Conservation (phyloP, 2,113 vertebrate species). For the Sylvietta virens region DNA sequence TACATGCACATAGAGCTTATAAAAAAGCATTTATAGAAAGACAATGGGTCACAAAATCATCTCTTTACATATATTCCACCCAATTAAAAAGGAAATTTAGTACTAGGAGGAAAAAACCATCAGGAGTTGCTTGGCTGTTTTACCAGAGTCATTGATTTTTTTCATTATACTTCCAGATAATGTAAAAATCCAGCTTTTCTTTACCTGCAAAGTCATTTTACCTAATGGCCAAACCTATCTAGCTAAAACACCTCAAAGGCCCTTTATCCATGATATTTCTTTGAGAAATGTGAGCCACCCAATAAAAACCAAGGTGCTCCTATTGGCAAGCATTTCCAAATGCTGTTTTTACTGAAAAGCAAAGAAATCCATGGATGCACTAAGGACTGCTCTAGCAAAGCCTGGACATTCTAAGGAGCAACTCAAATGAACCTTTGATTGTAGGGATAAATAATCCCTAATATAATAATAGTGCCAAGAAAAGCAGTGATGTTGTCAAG, state of each 20-base stretch:
- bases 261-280: neutral
- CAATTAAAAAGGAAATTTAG: conserved; percentile 4
- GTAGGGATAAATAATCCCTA: neutral
- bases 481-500: neutral
- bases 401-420: neutral
- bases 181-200: neutral
- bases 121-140: neutral
- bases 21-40: neutral
- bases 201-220: neutral
- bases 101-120: neutral
- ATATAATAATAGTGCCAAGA: neutral
- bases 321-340: neutral
- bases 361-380: neutral
- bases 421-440: neutral
- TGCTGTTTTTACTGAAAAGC: neutral
- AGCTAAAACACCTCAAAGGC: neutral
- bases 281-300: neutral
- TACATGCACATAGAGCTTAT: neutral
- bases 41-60: neutral
- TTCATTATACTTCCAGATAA: neutral
- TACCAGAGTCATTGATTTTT: neutral
- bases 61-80: neutral
- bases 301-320: neutral
- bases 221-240: neutral
- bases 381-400: neutral